Percentiles rank a stretch among this genome's conserved stretches.
These are phyloP conservation scores for Clostera curtula DNA, from an alignment of 2,888 invertebrate genomes.

Conservation along the genomic window DNA sequence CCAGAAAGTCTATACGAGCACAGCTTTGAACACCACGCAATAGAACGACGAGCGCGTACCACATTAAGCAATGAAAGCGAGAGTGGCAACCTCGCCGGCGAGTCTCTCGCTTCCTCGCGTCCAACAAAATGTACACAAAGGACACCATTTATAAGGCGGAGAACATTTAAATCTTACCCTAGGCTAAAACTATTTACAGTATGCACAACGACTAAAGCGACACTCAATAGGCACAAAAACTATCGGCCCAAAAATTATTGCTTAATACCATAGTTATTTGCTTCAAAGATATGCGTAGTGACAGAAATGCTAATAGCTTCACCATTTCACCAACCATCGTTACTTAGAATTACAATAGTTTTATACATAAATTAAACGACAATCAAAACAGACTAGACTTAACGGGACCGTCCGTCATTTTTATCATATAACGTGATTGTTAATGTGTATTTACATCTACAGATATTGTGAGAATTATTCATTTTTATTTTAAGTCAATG, in stretches of 20 bases:
- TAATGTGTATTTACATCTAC: too few relatives aligned
- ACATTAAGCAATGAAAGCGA: too few relatives aligned
- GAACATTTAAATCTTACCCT: conserved; percentile 44
- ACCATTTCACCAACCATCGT: conserved; percentile 29
- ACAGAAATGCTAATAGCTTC: conserved; percentile 31
- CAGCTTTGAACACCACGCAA: too few relatives aligned
- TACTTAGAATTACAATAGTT: conserved; percentile 30
- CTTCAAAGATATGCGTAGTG: conserved; percentile 50
- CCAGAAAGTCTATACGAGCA: too few relatives aligned
- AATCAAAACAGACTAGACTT: conserved; percentile 59
- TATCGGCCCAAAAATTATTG: conserved; percentile 47
- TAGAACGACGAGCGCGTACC: too few relatives aligned
- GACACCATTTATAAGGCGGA: conserved; percentile 67
- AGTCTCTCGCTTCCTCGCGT: conserved; percentile 20
- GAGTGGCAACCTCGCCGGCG: too few relatives aligned
- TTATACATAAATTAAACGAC: conserved; percentile 54
- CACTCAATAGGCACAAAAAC: conserved; percentile 42
- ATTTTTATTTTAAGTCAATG: too few relatives aligned
- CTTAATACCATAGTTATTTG: conserved; percentile 44
- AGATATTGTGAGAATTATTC: too few relatives aligned
- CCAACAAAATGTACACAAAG: conserved; percentile 33
- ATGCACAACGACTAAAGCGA: conserved; percentile 61
- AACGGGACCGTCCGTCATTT: conserved; percentile 49
- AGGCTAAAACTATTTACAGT: conserved; percentile 60
- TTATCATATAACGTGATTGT: conserved; percentile 29